phyloP scores from a whole-genome alignment of 2,113 vertebrate species.

The Danionella cerebrum region DNA sequence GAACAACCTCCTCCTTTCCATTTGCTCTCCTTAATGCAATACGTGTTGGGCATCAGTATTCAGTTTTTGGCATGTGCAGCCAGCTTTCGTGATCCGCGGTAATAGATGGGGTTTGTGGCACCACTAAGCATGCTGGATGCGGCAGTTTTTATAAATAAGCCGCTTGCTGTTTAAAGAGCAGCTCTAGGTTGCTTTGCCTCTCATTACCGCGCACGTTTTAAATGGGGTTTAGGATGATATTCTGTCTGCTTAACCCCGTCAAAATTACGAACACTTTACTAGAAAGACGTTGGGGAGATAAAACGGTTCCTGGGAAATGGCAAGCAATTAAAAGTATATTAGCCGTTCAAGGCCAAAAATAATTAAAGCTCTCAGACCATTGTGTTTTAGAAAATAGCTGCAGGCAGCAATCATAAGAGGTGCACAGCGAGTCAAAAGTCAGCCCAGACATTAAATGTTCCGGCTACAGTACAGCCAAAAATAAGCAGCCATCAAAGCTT shows the following conservation, averaged over 20 bases:
- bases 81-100: slow-evolving; percentile 1
- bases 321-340: slow-evolving; percentile 61
- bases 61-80: slow-evolving; percentile 17
- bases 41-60: slow-evolving; percentile 22
- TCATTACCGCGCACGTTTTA: slow-evolving; percentile 27
- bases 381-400: slow-evolving; percentile 54
- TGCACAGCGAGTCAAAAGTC: slow-evolving; percentile 28
- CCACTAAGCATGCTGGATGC: not conserved
- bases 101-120: slow-evolving; percentile 12
- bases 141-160: slow-evolving; percentile 4
- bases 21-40: slow-evolving; percentile 22
- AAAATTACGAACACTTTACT: slow-evolving; percentile 41
- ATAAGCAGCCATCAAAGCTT: slow-evolving; percentile 28
- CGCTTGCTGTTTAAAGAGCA: not conserved
- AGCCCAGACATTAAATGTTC: slow-evolving; percentile 20
- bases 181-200: slow-evolving; percentile 19
- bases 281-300: slow-evolving; percentile 40
- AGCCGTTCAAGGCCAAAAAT: slow-evolving; percentile 55
- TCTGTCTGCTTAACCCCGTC: slow-evolving; percentile 39
- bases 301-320: slow-evolving; percentile 44
- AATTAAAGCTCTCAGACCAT: slow-evolving; percentile 53
- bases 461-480: slow-evolving; percentile 12
- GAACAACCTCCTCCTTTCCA: slow-evolving; percentile 8
- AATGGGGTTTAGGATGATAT: slow-evolving; percentile 27
- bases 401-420: slow-evolving; percentile 43